Base-by-base conservation (phyloP, 2,888 invertebrate species). In the Pyrocoelia pectoralis region DNA sequence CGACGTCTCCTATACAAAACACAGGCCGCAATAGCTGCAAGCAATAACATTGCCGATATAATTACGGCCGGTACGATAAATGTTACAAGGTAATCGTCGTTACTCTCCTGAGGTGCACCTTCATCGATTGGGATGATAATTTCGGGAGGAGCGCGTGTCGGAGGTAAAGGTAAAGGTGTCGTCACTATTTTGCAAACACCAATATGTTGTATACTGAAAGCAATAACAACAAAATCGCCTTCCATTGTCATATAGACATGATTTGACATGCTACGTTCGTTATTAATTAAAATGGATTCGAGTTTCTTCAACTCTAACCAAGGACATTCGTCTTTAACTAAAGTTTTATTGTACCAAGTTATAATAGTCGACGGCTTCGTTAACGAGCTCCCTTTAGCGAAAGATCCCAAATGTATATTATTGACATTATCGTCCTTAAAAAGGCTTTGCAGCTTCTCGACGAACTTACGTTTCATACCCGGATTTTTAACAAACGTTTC, bases 41-140 rank as follows among this genome's bases (percentile, higher is more conserved):
- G 83, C 10, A 96, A 80, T 38, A 97, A 84, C 92, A 98, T 95
- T 14, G 91, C 88, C 0, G 93, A 88, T 62, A 97, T 93, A 24
- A 97, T 92, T 10, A 94, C 87, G 0, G 94, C 93, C 0, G 98
- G 97, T 61, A 97, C 87, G 40, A 97, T 89, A 69, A 94, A 95
- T 8, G 95, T 96, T 53, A 91, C 85, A 70, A 93, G 79, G 72
- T 91, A 90, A 70, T 90, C 89, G 17, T 88, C 87, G 24, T 75
- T 74, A 60, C 82, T 81, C 41, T 84, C 83, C 2, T 84, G 80
- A 28, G 81, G 77, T 41, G 83, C 80, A 8, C 41, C 73, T 3
- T 79, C 79, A 73, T 84, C 84, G 0, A 83, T 83, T 49, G 76
- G 77, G 58, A 83, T 82, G 49, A 83, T 83, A 0, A 83, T 82